Evolutionary conservation across 1,140 invertebrate genomes (phyloP).

Genomic region (Brachionus rubens): DNA sequence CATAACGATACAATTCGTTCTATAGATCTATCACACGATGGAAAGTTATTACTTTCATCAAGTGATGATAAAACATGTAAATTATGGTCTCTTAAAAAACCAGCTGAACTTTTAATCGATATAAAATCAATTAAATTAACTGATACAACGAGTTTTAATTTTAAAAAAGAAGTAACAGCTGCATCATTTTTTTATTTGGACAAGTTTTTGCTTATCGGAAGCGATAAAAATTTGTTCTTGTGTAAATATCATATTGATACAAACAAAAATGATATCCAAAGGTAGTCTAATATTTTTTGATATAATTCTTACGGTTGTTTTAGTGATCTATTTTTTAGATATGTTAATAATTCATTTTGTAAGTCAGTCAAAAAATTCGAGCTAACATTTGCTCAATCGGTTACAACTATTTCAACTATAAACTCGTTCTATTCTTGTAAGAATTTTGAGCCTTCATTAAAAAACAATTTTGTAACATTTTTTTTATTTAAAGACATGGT

Average conservation of each 20-base stretch:
- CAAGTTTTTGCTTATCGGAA: slow-evolving; percentile 58
- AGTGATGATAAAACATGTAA: slow-evolving; percentile 55
- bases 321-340: slow-evolving; percentile 48
- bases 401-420: slow-evolving; percentile 55
- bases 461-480: slow-evolving; percentile 34
- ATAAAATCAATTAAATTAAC: neutral
- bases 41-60: slow-evolving; percentile 52
- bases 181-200: slow-evolving; percentile 61
- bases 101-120: slow-evolving; percentile 47
- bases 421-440: slow-evolving; percentile 60
- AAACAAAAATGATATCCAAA: slow-evolving; percentile 56
- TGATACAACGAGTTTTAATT: slow-evolving; percentile 49
- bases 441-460: slow-evolving; percentile 37
- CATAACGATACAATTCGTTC: slow-evolving; percentile 52
- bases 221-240: slow-evolving; percentile 54
- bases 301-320: neutral
- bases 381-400: slow-evolving; percentile 51
- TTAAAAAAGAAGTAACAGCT: slow-evolving; percentile 53
- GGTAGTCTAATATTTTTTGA: slow-evolving; percentile 49
- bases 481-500: slow-evolving; percentile 53
- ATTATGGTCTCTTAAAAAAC: slow-evolving; percentile 52
- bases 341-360: slow-evolving; percentile 53
- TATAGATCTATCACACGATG: slow-evolving; percentile 53
- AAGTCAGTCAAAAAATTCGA: slow-evolving; percentile 55
- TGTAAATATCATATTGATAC: slow-evolving; percentile 59